phyloP scores from a whole-genome alignment of 2,888 invertebrate genomes.

The Dicycla oo region DNA sequence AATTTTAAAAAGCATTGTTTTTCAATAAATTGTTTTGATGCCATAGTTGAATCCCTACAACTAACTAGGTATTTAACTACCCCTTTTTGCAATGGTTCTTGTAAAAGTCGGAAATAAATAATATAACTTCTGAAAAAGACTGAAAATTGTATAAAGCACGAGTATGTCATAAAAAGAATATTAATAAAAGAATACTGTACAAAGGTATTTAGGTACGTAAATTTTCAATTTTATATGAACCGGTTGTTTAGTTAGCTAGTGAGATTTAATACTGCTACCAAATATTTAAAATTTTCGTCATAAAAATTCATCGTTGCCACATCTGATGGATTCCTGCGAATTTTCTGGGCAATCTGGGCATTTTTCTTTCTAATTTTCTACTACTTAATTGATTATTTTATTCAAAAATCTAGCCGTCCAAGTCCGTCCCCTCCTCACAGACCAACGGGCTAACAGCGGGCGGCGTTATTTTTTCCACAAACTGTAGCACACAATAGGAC shows the following conservation, averaged over 20 bases:
- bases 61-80: not conserved
- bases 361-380: not conserved
- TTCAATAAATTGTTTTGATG: not conserved
- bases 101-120: not conserved
- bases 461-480: slow-evolving; percentile 81
- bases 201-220: not conserved
- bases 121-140: not conserved
- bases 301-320: not conserved
- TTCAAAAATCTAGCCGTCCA: not conserved
- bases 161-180: not conserved
- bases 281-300: too few relatives aligned
- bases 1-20: not conserved
- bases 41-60: not conserved
- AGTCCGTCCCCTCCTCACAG: slow-evolving; percentile 72
- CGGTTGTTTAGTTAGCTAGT: too few relatives aligned
- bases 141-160: not conserved
- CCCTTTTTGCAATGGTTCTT: not conserved
- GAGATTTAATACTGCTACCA: too few relatives aligned
- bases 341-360: not conserved
- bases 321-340: not conserved
- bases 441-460: slow-evolving; percentile 75
- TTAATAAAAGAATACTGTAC: not conserved
- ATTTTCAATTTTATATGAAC: not conserved
- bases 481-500: slow-evolving; percentile 79
- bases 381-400: not conserved